A percentile compares a stretch with the other conserved stretches of the same genome.
phyloP scores from a whole-genome alignment of 2,797 vertebrate species.

The Mus minutoides region DNA sequence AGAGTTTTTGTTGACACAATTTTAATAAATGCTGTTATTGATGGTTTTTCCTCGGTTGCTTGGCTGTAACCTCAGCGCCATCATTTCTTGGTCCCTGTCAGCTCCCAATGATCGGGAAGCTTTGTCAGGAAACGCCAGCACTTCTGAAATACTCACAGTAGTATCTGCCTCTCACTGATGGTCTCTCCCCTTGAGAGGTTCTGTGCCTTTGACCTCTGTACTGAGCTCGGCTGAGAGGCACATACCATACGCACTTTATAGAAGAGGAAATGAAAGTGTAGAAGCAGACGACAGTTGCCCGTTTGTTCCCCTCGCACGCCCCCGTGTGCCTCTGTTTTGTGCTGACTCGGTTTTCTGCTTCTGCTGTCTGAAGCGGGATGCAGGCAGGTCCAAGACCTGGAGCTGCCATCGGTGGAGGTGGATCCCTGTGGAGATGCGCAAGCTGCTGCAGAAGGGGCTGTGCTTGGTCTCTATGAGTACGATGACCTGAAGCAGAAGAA shows the following conservation, averaged over 20 bases:
- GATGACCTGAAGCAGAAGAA: conserved; percentile 96
- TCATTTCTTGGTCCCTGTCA: background rate
- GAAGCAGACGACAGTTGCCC: background rate
- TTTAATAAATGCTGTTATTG: conserved; percentile 28
- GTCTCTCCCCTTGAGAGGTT: background rate
- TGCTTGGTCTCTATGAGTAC: conserved; percentile 94
- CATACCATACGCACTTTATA: background rate
- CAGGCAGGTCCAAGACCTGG: conserved; percentile 93
- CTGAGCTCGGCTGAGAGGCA: background rate
- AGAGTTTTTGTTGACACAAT: conserved; percentile 26
- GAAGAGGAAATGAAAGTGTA: background rate
- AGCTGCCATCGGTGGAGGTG: conserved; percentile 93
- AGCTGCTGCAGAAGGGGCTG: conserved; percentile 95
- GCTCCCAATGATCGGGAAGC: background rate
- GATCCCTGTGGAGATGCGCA: conserved; percentile 95
- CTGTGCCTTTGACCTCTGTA: background rate
- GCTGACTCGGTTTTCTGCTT: background rate
- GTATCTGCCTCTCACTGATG: background rate
- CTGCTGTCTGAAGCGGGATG: conserved; percentile 90
- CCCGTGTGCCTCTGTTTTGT: background rate
- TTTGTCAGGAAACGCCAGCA: background rate
- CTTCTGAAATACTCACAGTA: background rate
- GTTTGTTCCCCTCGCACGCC: background rate
- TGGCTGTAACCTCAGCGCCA: background rate
- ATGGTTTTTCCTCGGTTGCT: background rate